Evolutionary conservation across 2,888 invertebrate genomes (phyloP).

Genomic region (Sepioteuthis lessoniana): DNA sequence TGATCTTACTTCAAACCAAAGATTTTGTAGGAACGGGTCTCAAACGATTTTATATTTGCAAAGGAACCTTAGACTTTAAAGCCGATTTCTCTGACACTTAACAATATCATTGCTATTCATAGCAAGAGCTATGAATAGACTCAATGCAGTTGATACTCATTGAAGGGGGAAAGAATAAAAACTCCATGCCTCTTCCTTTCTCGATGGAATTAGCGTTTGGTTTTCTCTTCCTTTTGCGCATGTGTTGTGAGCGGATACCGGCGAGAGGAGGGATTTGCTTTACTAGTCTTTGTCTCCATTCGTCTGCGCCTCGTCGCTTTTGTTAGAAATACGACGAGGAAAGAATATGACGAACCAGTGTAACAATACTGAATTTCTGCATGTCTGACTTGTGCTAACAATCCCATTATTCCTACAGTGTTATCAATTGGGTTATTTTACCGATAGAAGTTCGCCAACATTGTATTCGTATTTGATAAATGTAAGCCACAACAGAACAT

Average conservation of each 20-base stretch:
- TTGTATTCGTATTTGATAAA: not conserved
- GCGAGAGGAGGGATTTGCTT: not conserved
- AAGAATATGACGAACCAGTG: not conserved
- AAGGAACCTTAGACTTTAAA: not conserved
- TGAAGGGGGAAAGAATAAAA: not conserved
- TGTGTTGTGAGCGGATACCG: not conserved
- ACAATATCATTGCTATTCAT: not conserved
- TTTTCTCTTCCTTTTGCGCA: not conserved
- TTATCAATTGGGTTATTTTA: conserved; percentile 4
- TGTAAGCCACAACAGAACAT: not conserved
- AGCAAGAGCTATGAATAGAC: not conserved
- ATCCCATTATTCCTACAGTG: not conserved
- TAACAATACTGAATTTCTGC: conserved; percentile 7
- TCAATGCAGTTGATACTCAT: not conserved
- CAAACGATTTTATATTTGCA: not conserved
- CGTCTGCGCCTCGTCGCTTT: not conserved
- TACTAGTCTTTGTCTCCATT: not conserved
- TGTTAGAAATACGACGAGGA: not conserved
- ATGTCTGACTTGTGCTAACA: not conserved
- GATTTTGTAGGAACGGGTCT: too few relatives aligned
- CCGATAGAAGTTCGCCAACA: not conserved
- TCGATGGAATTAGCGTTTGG: not conserved
- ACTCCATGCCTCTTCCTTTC: not conserved
- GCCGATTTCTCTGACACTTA: not conserved
- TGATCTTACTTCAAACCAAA: too few relatives aligned